phyloP scores from a whole-genome alignment of 2,888 invertebrate genomes.

The Torymus auratus region DNA sequence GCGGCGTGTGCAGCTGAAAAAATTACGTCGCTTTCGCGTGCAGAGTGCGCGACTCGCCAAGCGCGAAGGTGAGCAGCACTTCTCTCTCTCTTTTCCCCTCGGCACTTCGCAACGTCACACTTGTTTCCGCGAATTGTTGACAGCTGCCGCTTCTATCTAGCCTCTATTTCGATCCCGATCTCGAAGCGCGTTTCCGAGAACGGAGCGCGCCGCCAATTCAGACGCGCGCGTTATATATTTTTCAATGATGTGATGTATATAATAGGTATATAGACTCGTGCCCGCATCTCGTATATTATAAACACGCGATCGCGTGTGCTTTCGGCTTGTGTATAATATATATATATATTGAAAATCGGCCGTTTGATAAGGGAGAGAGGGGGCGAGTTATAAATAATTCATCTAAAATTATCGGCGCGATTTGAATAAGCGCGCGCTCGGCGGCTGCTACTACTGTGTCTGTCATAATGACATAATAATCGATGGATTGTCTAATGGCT shows the following conservation, averaged over 20 bases:
- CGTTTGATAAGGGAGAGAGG: neutral
- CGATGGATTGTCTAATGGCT: too few species aligned
- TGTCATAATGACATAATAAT: too few species aligned
- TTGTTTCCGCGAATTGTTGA: conserved; percentile 43
- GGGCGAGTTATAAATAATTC: neutral
- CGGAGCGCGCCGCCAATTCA: conserved; percentile 18
- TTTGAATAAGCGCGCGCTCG: neutral
- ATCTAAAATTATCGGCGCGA: neutral
- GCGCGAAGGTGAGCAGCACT: neutral
- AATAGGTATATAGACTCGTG: too few species aligned
- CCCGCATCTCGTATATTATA: too few species aligned
- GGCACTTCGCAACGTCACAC: neutral
- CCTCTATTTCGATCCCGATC: conserved; percentile 43
- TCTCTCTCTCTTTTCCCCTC: conserved; percentile 30
- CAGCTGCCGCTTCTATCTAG: conserved; percentile 25
- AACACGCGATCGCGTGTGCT: too few species aligned
- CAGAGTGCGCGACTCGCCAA: neutral
- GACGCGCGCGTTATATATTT: neutral
- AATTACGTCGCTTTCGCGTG: neutral
- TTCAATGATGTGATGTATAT: too few species aligned
- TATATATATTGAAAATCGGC: too few species aligned
- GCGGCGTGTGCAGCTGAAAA: too few species aligned
- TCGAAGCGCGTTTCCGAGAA: conserved; percentile 27
- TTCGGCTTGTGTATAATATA: too few species aligned
- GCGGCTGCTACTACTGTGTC: too few species aligned